phyloP scores from a whole-genome alignment of 2,888 invertebrate genomes.

The Eilema griseolum region DNA sequence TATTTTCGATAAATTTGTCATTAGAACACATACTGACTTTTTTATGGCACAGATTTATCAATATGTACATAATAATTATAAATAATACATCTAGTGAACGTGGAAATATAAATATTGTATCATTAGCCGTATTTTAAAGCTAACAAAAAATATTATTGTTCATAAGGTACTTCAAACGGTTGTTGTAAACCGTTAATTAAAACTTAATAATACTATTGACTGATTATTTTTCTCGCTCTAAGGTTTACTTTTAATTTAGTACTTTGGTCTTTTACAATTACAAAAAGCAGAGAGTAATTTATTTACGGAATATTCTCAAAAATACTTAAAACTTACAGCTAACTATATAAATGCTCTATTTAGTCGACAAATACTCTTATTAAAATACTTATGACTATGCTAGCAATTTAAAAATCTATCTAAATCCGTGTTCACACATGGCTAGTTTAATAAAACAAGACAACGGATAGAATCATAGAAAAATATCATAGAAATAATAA shows the following conservation, averaged over 20 bases:
- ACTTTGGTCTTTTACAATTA: constrained; percentile 15
- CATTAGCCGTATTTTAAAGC: neutral
- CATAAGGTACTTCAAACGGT: neutral
- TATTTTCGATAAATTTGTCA: neutral
- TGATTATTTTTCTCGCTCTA: neutral
- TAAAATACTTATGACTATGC: constrained; percentile 9
- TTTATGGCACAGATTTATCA: constrained; percentile 48
- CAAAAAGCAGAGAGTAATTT: neutral
- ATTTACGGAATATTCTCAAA: neutral
- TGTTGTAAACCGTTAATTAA: neutral
- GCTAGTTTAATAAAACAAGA: neutral
- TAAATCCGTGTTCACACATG: constrained; percentile 1
- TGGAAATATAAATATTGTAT: constrained; percentile 13
- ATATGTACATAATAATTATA: constrained; percentile 35
- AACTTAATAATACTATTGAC: constrained; percentile 19
- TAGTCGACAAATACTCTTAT: constrained; percentile 34
- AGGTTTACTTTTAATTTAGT: neutral
- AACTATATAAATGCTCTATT: constrained; percentile 34
- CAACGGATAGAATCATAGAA: too few relatives aligned
- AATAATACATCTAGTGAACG: constrained; percentile 17
- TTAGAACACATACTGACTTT: constrained; percentile 21
- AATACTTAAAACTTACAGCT: constrained; percentile 8
- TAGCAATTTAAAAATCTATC: constrained; percentile 18
- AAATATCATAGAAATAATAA: neutral
- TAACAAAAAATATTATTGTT: neutral